These are phyloP conservation scores for Melipona bicolor DNA, from an alignment of 2,888 invertebrate species.

Conservation along the genomic window DNA sequence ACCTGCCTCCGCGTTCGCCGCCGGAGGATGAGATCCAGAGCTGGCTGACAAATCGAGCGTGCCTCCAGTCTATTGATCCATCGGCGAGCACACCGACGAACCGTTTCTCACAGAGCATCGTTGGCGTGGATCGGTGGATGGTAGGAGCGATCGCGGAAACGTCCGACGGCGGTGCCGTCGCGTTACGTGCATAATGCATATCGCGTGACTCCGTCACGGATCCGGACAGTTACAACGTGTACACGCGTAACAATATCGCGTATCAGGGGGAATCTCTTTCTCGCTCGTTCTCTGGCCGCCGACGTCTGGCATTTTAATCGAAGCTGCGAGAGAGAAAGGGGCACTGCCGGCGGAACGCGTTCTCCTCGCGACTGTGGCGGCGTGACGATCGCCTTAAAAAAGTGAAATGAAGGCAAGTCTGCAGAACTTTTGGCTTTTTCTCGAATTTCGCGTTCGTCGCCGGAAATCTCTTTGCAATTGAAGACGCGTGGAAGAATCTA, in stretches of 20 bases:
- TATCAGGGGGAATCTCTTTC: constrained; percentile 65
- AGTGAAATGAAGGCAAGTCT: constrained; percentile 35
- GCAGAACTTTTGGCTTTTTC: constrained; percentile 31
- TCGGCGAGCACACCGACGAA: constrained; percentile 26
- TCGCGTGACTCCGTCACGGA: constrained; percentile 75
- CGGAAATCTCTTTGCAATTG: constrained; percentile 39
- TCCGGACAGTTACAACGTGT: constrained; percentile 74
- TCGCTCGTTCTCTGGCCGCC: constrained; percentile 25
- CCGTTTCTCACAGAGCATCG: constrained; percentile 65
- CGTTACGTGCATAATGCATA: constrained; percentile 75
- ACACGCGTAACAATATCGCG: constrained; percentile 75
- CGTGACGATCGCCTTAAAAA: constrained; percentile 59
- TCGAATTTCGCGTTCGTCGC: constrained; percentile 6
- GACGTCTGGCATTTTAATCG: constrained; percentile 72
- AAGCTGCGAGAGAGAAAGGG: constrained; percentile 59
- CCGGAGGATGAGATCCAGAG: not conserved
- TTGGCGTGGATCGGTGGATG: constrained; percentile 56
- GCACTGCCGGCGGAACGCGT: constrained; percentile 49
- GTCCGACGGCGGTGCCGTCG: constrained; percentile 60
- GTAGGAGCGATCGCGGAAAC: constrained; percentile 74
- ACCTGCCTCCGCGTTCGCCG: not conserved
- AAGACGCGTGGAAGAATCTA: constrained; percentile 44
- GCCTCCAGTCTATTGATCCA: not conserved
- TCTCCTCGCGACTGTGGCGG: constrained; percentile 37
- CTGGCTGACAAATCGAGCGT: not conserved